phyloP scores from a whole-genome alignment of 2,888 invertebrate genomes.

The Sarcophaga subvicina region DNA sequence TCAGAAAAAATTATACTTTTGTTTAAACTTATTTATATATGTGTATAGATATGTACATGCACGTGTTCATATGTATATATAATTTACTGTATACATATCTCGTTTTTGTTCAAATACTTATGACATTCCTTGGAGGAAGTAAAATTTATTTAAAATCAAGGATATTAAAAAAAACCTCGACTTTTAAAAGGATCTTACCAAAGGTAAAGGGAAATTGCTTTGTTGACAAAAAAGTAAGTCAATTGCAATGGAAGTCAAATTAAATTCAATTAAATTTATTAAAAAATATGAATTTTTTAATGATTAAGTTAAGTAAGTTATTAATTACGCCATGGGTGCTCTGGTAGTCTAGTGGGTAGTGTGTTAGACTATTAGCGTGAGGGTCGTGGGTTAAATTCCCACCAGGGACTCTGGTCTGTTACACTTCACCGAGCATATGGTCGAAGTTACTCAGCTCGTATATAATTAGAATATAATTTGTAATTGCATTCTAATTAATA shows the following conservation, averaged over 20 bases:
- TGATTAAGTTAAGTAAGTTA: no score
- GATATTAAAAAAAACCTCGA: slow-evolving; percentile 8
- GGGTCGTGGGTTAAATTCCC: no score
- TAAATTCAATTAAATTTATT: background rate
- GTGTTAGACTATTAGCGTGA: no score
- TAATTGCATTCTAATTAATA: no score
- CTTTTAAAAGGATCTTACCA: background rate
- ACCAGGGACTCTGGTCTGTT: no score
- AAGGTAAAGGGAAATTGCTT: background rate
- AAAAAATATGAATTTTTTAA: no score
- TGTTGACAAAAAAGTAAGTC: background rate
- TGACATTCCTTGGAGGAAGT: slow-evolving; percentile 18
- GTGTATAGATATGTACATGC: background rate
- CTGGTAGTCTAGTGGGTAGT: no score
- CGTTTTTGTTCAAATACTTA: background rate
- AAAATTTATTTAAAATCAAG: slow-evolving; percentile 16
- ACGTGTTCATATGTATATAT: background rate
- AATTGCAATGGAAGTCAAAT: background rate
- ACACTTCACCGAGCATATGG: no score
- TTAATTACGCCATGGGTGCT: no score
- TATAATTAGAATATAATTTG: no score
- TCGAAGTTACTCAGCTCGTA: no score
- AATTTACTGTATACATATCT: background rate
- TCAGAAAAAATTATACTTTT: slow-evolving; percentile 14
- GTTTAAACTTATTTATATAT: background rate